phyloP scores from a whole-genome alignment of 2,113 vertebrate species.

The Planiliza haematocheilus region DNA sequence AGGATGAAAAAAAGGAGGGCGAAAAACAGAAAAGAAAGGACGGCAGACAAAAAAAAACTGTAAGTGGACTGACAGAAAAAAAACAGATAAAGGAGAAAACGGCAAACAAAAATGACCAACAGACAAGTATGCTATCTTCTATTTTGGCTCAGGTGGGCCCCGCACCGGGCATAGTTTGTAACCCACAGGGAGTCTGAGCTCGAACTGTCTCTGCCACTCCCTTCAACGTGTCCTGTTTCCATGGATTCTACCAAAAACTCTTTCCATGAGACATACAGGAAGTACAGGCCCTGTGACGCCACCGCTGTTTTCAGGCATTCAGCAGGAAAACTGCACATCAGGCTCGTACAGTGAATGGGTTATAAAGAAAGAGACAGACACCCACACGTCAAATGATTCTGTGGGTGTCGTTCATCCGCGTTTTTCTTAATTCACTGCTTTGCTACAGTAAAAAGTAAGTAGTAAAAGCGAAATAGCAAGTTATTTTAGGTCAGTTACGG shows the following conservation, averaged over 20 bases:
- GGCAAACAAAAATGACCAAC: conserved; percentile 16
- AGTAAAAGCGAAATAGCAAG: too few species aligned
- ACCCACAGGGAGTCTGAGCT: conserved; percentile 44
- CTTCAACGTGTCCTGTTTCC: conserved; percentile 54
- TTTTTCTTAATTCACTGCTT: too few species aligned
- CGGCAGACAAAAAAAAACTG: conserved; percentile 35
- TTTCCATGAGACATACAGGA: conserved; percentile 51
- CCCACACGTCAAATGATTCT: too few species aligned
- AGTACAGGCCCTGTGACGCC: background rate
- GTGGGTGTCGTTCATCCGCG: too few species aligned
- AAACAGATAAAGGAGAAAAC: conserved; percentile 41
- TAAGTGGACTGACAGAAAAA: conserved; percentile 46
- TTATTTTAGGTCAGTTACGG: too few species aligned
- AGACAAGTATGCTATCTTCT: conserved; percentile 32
- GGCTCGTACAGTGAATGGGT: too few species aligned
- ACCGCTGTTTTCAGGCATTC: conserved; percentile 1
- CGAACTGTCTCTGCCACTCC: conserved; percentile 53
- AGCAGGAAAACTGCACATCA: background rate
- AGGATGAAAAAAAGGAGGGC: conserved; percentile 17
- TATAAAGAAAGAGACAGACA: too few species aligned
- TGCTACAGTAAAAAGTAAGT: too few species aligned
- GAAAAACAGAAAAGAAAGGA: conserved; percentile 26
- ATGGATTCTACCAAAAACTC: conserved; percentile 38
- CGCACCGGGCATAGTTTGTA: conserved; percentile 60
- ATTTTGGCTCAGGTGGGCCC: conserved; percentile 51